Percentiles rank a stretch among this genome's conserved stretches.
These are phyloP conservation scores for Bolborhynchus lineola DNA, from an alignment of 2,113 vertebrate species.

Conservation along the genomic window DNA sequence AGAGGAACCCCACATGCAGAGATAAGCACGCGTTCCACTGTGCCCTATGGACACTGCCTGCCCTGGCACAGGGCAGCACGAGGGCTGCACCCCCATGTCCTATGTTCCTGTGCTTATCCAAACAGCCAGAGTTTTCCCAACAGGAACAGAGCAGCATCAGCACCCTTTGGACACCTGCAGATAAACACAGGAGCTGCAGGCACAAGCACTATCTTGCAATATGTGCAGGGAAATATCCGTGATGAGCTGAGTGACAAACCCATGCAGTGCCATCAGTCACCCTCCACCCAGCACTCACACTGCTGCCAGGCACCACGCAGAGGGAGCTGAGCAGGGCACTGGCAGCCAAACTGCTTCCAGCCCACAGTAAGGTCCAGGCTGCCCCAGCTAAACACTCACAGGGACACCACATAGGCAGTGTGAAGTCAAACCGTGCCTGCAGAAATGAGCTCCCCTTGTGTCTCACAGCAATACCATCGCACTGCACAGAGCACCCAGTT, in stretches of 20 bases:
- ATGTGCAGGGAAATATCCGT: rapidly evolving
- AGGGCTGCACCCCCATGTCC: not conserved
- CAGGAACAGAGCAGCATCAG: rapidly evolving
- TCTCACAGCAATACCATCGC: rapidly evolving
- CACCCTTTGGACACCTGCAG: not conserved
- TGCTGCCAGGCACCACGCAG: rapidly evolving
- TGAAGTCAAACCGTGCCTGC: not conserved
- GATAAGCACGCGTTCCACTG: rapidly evolving
- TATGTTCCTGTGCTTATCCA: not conserved
- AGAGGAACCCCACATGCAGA: not conserved
- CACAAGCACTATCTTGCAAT: not conserved
- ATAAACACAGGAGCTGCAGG: not conserved
- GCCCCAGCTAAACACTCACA: not conserved
- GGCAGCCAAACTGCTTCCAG: not conserved
- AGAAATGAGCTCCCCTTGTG: rapidly evolving
- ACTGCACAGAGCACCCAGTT: rapidly evolving
- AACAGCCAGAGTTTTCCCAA: not conserved
- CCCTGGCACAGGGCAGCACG: not conserved
- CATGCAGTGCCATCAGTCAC: not conserved
- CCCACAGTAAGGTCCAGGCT: not conserved
- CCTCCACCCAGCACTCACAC: rapidly evolving
- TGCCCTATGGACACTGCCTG: not conserved
- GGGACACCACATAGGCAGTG: not conserved
- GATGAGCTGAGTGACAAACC: rapidly evolving
- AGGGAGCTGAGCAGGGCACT: not conserved